These are phyloP conservation scores for Cheilosia scutellata DNA, from an alignment of 2,888 invertebrate genomes.

Conservation along the genomic window DNA sequence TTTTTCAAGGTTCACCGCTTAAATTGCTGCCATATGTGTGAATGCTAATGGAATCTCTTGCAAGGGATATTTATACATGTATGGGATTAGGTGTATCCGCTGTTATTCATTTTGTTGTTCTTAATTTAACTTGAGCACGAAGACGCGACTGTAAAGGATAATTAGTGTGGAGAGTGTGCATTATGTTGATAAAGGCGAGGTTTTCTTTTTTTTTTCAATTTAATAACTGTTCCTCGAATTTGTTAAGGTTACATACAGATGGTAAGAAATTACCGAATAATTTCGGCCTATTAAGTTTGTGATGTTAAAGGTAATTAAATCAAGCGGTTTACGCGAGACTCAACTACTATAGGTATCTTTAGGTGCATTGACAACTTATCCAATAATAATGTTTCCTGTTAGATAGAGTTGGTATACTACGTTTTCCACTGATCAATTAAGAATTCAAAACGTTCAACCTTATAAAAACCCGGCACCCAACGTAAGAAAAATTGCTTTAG, in stretches of 20 bases:
- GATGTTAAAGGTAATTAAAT: too few species aligned
- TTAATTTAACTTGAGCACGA: slow-evolving; percentile 21
- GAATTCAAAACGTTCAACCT: too few species aligned
- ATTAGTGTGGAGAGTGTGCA: background rate
- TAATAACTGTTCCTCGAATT: background rate
- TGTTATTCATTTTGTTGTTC: slow-evolving; percentile 23
- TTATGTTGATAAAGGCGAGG: background rate
- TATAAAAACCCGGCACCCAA: too few species aligned
- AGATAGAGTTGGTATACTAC: too few species aligned
- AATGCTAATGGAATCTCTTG: slow-evolving; percentile 34
- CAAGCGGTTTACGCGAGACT: too few species aligned
- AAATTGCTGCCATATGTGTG: slow-evolving; percentile 45
- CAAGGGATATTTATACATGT: slow-evolving; percentile 16
- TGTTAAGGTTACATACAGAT: background rate
- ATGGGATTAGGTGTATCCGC: slow-evolving; percentile 64
- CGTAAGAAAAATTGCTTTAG: too few species aligned
- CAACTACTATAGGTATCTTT: too few species aligned
- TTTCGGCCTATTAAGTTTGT: too few species aligned
- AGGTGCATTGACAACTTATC: too few species aligned
- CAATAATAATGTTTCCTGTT: too few species aligned
- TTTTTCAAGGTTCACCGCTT: slow-evolving; percentile 31
- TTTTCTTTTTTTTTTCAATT: background rate
- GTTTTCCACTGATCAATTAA: too few species aligned
- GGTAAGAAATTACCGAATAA: too few species aligned
- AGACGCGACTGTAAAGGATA: background rate